Conservation (phyloP, 2,888 invertebrate species). For the Lobophora halterata region DNA sequence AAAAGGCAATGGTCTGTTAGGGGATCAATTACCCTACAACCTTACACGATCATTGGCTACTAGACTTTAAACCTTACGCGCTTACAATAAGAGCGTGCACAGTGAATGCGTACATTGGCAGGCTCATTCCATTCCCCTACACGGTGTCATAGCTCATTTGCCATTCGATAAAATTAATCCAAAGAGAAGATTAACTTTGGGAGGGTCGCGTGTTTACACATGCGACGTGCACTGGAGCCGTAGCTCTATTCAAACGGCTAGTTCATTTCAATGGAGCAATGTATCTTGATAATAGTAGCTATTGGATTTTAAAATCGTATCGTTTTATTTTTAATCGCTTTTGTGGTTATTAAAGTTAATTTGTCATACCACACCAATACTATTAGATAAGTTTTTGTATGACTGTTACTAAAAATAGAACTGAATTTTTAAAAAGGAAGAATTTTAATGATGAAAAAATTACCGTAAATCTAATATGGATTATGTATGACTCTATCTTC, state of each 20-base stretch:
- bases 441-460: no score
- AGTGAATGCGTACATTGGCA: constrained; percentile 34
- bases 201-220: constrained; percentile 64
- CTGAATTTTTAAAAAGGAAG: no score
- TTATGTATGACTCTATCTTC: no score
- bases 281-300: background rate
- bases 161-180: constrained; percentile 77
- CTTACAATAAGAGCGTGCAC: constrained; percentile 29
- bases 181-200: constrained; percentile 59
- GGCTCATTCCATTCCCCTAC: constrained; percentile 55
- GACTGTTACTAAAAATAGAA: no score
- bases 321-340: no score
- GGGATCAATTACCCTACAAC: constrained; percentile 44
- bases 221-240: constrained; percentile 37
- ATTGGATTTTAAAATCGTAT: no score
- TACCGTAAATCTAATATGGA: no score
- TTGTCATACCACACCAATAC: no score
- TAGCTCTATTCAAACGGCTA: constrained; percentile 25
- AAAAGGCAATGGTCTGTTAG: constrained; percentile 61
- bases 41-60: constrained; percentile 15
- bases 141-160: constrained; percentile 76
- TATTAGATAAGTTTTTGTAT: no score
- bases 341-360: no score
- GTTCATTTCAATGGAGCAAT: constrained; percentile 1
- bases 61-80: constrained; percentile 41